Conservation (phyloP, 2,113 vertebrate genomes). For the Tragelaphus strepsiceros region DNA sequence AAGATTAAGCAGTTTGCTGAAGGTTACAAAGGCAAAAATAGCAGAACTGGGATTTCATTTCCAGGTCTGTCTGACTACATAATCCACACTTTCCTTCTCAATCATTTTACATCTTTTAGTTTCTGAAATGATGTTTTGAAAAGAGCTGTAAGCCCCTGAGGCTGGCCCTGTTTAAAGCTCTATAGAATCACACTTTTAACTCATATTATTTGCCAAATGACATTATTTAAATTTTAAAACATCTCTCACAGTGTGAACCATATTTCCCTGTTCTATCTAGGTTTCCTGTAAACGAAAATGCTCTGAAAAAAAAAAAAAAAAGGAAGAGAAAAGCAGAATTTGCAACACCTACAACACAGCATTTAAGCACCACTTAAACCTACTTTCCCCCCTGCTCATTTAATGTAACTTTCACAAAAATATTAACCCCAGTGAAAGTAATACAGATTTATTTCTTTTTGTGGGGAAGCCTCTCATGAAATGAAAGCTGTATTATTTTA, state of each 20-base stretch:
- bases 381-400: background rate
- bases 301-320: background rate
- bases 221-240: slow-evolving; percentile 47
- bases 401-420: slow-evolving; percentile 21
- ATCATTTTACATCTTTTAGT: background rate
- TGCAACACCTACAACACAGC: background rate
- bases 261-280: background rate
- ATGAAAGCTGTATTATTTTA: background rate
- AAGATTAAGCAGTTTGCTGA: slow-evolving; percentile 12
- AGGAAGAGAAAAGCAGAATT: background rate
- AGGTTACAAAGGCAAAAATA: background rate
- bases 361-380: background rate
- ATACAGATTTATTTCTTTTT: background rate
- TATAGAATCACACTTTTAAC: slow-evolving; percentile 1
- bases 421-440: background rate
- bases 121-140: slow-evolving; percentile 38
- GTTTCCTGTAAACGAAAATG: background rate
- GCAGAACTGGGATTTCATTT: background rate
- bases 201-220: slow-evolving; percentile 37
- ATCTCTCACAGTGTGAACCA: background rate
- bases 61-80: background rate
- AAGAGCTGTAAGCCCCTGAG: background rate
- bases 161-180: background rate
- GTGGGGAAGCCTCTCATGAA: background rate
- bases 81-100: background rate